Evolutionary conservation across 2,113 vertebrate genomes (phyloP).

Genomic region (Pachypanchax playfairii): DNA sequence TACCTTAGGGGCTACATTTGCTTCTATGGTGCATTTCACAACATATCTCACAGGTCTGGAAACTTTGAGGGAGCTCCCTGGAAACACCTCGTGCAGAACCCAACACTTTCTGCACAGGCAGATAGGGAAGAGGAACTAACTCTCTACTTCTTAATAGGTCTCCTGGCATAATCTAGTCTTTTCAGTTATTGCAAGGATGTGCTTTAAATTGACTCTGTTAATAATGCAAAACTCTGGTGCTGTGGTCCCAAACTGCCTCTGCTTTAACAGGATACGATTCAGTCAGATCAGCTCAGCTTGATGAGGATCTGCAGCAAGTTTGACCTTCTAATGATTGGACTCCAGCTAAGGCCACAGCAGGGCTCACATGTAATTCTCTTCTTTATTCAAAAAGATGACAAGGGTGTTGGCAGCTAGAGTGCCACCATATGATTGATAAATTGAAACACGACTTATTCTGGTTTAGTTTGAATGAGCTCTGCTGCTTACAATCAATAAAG

Average conservation of each 20-base stretch:
- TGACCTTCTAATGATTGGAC: slow-evolving; percentile 67
- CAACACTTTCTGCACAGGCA: slow-evolving; percentile 2
- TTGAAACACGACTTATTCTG: slow-evolving; percentile 28
- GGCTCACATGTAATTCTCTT: slow-evolving; percentile 59
- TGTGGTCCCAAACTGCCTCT: slow-evolving; percentile 15
- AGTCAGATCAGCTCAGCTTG: slow-evolving; percentile 54
- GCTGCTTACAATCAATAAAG: background rate
- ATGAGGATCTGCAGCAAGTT: slow-evolving; percentile 50
- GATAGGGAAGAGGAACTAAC: slow-evolving; percentile 18
- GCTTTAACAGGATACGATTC: slow-evolving; percentile 18
- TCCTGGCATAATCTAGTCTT: background rate
- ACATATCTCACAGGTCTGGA: slow-evolving; percentile 1
- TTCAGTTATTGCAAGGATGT: slow-evolving; percentile 1
- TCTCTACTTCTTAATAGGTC: slow-evolving; percentile 5
- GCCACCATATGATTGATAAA: slow-evolving; percentile 41
- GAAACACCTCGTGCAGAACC: slow-evolving; percentile 27
- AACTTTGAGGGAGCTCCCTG: slow-evolving; percentile 47
- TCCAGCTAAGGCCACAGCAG: slow-evolving; percentile 54
- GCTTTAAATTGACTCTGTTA: slow-evolving; percentile 29
- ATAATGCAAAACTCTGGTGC: slow-evolving; percentile 34
- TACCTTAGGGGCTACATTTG: background rate
- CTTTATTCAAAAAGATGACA: slow-evolving; percentile 52
- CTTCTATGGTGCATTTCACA: slow-evolving; percentile 14
- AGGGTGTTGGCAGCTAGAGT: slow-evolving; percentile 46
- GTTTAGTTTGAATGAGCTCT: slow-evolving; percentile 10